Conservation (phyloP, 2,888 invertebrate genomes). For the Mactromeris polynyma region DNA sequence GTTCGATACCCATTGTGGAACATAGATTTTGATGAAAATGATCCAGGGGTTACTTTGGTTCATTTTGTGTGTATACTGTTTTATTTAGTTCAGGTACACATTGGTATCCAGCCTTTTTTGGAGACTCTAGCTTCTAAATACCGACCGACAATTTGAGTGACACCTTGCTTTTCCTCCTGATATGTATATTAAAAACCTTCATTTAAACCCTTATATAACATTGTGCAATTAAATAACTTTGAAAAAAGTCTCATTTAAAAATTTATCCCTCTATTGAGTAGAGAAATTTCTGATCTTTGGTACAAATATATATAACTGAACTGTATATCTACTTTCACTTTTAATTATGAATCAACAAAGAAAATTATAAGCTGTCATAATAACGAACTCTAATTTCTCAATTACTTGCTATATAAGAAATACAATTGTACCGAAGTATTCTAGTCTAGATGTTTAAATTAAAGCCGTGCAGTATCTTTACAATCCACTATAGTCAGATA, state of each 20-base stretch:
- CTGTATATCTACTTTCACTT: not conserved
- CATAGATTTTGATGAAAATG: too few species aligned
- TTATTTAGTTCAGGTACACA: too few species aligned
- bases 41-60: too few species aligned
- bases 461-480: constrained; percentile 8
- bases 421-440: constrained; percentile 32
- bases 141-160: too few species aligned
- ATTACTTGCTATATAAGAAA: constrained; percentile 17
- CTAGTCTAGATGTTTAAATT: constrained; percentile 25
- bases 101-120: too few species aligned
- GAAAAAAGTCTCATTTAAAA: not conserved
- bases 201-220: not conserved
- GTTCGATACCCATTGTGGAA: too few species aligned
- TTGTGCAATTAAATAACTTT: not conserved
- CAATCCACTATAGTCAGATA: constrained; percentile 20
- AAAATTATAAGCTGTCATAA: not conserved
- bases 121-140: too few species aligned
- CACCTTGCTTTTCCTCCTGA: too few species aligned
- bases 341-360: constrained; percentile 15
- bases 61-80: too few species aligned
- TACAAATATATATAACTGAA: not conserved
- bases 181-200: too few species aligned
- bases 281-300: not conserved
- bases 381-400: constrained; percentile 25
- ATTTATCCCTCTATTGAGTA: not conserved